Percentiles rank a stretch among this genome's conserved stretches.
Evolutionary conservation across 2,113 vertebrate species (phyloP).

Genomic region (Cygnus atratus): DNA sequence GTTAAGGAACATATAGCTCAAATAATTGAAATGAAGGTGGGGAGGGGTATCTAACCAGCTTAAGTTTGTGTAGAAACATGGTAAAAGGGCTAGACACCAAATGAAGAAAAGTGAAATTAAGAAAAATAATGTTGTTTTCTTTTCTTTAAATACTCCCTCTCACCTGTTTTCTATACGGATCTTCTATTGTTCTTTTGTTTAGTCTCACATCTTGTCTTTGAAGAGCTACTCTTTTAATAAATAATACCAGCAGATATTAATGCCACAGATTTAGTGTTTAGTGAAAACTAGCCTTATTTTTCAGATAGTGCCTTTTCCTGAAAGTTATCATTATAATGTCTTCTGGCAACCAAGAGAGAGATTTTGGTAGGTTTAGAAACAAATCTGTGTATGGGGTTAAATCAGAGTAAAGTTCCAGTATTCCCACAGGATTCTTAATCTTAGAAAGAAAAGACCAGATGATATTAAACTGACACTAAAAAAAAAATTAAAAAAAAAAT

Average conservation of each 20-base stretch:
- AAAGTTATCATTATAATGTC: background rate
- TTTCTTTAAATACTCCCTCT: background rate
- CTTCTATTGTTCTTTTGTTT: background rate
- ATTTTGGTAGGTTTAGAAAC: background rate
- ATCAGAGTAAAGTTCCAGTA: background rate
- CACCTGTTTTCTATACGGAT: background rate
- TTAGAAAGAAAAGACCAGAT: background rate
- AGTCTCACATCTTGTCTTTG: fast-evolving
- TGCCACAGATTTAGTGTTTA: background rate
- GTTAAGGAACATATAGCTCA: background rate
- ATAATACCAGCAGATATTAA: background rate
- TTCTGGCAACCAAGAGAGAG: background rate
- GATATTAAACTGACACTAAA: background rate
- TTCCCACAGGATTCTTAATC: background rate
- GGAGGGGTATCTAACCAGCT: background rate
- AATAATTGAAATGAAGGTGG: background rate
- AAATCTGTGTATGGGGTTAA: background rate
- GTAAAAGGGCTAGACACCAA: background rate
- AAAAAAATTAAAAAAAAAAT: background rate
- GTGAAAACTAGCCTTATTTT: background rate
- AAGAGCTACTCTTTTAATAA: background rate
- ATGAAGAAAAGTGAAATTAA: background rate
- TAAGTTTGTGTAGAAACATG: background rate
- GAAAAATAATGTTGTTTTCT: background rate
- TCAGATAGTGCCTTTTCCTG: background rate